Percentiles rank a stretch among this genome's conserved stretches.
These are phyloP conservation scores for Sanderia malayensis DNA, from an alignment of 30 jellyfish, hydroid and myxozoan genomes.

Conservation along the genomic window DNA sequence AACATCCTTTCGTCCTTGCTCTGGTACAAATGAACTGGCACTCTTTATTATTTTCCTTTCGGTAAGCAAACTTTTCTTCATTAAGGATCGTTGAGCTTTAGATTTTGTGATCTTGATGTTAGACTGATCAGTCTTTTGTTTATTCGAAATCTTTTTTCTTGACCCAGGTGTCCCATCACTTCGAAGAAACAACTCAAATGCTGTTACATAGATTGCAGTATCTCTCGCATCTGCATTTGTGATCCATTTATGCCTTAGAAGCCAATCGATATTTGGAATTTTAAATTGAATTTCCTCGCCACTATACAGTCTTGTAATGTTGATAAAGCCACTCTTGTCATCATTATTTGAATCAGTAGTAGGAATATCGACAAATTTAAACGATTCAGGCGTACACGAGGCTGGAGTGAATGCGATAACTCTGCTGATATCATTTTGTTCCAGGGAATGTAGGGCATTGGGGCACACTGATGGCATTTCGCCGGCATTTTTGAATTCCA, in stretches of 20 bases:
- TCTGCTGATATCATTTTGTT: constrained; percentile 13
- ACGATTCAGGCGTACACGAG: constrained; percentile 14
- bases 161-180: not conserved
- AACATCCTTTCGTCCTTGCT: not conserved
- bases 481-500: constrained; percentile 52
- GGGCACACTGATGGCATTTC: constrained; percentile 26
- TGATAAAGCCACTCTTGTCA: constrained; percentile 5
- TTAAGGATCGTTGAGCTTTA: not conserved
- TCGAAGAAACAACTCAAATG: constrained; percentile 33
- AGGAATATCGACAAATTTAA: constrained; percentile 25
- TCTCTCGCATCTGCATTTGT: constrained; percentile 23
- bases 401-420: constrained; percentile 17
- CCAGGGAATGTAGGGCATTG: constrained; percentile 16
- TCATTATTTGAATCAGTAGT: constrained; percentile 7
- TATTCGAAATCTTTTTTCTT: not conserved
- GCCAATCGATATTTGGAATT: constrained; percentile 50
- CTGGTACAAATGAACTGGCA: not conserved
- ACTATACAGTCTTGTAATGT: constrained; percentile 21
- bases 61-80: not conserved
- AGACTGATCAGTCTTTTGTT: not conserved
- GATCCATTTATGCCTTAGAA: constrained; percentile 48
- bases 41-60: not conserved
- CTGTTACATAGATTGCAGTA: constrained; percentile 19
- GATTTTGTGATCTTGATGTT: not conserved
- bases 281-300: constrained; percentile 40